Evolutionary conservation across 2,888 invertebrate genomes (phyloP).

Genomic region (Drosophila nr. medialis): DNA sequence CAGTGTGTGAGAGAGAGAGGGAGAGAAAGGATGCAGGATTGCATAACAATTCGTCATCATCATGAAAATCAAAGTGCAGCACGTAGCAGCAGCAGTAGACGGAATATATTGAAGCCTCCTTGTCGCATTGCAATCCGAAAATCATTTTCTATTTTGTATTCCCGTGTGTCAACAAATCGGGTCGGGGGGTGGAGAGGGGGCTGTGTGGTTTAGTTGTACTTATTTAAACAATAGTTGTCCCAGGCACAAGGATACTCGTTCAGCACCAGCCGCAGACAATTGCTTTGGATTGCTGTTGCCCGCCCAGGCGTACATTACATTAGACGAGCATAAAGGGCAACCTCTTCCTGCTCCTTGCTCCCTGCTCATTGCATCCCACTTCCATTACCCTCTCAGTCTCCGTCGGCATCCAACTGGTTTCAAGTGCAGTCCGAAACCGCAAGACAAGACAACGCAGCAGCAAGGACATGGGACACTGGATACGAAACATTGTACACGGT

Average conservation of each 20-base stretch:
- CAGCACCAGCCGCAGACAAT: constrained; percentile 52
- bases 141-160: constrained; percentile 66
- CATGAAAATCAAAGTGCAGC: constrained; percentile 47
- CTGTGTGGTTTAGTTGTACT: constrained; percentile 23
- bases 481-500: constrained; percentile 23
- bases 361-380: not conserved
- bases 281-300: constrained; percentile 58
- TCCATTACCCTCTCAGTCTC: not conserved
- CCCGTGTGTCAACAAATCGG: constrained; percentile 43
- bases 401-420: constrained; percentile 34
- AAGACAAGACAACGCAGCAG: constrained; percentile 53
- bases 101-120: constrained; percentile 50
- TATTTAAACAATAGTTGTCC: constrained; percentile 67
- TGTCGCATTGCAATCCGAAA: constrained; percentile 52
- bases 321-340: constrained; percentile 53
- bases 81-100: constrained; percentile 39
- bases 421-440: constrained; percentile 62
- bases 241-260: constrained; percentile 30
- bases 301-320: constrained; percentile 66
- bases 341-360: not conserved
- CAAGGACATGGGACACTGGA: constrained; percentile 15
- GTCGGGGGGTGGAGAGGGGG: accelerated
- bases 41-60: constrained; percentile 56
- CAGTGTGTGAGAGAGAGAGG: not conserved
- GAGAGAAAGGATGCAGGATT: constrained; percentile 12